A percentile compares a stretch with the other conserved stretches of the same genome.
Conservation (phyloP, 2,113 vertebrate species). For the Pseudorasbora parva region DNA sequence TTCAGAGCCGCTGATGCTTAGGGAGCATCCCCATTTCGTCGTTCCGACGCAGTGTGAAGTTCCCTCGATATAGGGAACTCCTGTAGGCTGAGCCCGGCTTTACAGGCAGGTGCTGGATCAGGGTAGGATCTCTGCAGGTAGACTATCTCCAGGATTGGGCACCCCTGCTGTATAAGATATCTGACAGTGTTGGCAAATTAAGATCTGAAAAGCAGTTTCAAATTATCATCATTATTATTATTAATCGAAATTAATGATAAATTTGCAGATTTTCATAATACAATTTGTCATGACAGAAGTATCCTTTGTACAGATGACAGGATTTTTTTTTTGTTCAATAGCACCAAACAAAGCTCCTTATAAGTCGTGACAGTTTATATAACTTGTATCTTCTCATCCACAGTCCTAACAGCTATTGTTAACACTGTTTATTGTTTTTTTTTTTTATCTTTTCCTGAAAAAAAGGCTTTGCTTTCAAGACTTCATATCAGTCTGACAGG, state of each 20-base stretch:
- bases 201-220: not conserved
- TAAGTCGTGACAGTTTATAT: not conserved
- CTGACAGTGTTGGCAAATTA: not conserved
- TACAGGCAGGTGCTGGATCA: too few species aligned
- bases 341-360: not conserved
- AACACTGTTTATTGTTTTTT: slow-evolving; percentile 19
- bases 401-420: not conserved
- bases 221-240: not conserved
- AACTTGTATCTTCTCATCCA: not conserved
- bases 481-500: slow-evolving; percentile 33
- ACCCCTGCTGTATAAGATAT: not conserved
- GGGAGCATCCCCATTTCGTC: too few species aligned
- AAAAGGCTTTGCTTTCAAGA: slow-evolving; percentile 19
- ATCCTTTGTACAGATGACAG: not conserved
- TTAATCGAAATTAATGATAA: not conserved
- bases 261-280: not conserved
- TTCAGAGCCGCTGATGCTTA: too few species aligned
- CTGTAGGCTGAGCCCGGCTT: too few species aligned
- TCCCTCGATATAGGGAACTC: too few species aligned
- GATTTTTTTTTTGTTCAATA: not conserved
- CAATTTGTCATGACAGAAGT: too few species aligned
- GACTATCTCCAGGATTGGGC: too few species aligned
- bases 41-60: too few species aligned
- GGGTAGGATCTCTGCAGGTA: too few species aligned
- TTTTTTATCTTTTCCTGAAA: slow-evolving; percentile 9